These are phyloP conservation scores for Aphidoletes aphidimyza DNA, from an alignment of 2,888 invertebrate species.

Conservation along the genomic window DNA sequence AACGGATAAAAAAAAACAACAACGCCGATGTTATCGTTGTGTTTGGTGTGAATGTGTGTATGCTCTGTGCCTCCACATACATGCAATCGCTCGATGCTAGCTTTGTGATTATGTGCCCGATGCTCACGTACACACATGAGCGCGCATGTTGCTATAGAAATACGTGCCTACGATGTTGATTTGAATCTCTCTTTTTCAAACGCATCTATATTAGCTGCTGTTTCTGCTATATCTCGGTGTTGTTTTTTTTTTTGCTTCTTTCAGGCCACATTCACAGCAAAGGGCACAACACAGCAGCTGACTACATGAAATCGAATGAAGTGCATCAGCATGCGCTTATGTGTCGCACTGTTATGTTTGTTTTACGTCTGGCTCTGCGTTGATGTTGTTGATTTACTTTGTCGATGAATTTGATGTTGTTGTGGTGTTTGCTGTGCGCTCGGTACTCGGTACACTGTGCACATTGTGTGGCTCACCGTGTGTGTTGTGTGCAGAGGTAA, in stretches of 20 bases:
- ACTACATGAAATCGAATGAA: background rate
- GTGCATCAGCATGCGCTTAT: constrained; percentile 46
- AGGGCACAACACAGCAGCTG: background rate
- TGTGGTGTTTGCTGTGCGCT: constrained; percentile 16
- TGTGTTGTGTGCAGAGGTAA: background rate
- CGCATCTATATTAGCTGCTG: background rate
- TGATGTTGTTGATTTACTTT: background rate
- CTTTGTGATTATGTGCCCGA: background rate
- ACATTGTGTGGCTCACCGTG: background rate
- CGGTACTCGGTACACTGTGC: too few species aligned
- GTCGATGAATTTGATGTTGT: background rate
- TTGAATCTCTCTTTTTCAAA: background rate
- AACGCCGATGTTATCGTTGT: background rate
- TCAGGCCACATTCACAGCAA: background rate
- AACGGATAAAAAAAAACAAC: background rate
- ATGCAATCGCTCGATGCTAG: background rate
- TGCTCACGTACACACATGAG: background rate
- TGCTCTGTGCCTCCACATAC: too few species aligned
- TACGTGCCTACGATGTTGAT: background rate
- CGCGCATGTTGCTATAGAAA: constrained; percentile 32
- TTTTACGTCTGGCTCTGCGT: constrained; percentile 1
- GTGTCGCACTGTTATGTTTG: background rate
- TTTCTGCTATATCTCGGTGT: too few species aligned
- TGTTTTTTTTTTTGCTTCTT: too few species aligned
- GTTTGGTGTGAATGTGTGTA: background rate